Base-by-base conservation (phyloP, 2,888 invertebrate genomes). In the Belgica antarctica region DNA sequence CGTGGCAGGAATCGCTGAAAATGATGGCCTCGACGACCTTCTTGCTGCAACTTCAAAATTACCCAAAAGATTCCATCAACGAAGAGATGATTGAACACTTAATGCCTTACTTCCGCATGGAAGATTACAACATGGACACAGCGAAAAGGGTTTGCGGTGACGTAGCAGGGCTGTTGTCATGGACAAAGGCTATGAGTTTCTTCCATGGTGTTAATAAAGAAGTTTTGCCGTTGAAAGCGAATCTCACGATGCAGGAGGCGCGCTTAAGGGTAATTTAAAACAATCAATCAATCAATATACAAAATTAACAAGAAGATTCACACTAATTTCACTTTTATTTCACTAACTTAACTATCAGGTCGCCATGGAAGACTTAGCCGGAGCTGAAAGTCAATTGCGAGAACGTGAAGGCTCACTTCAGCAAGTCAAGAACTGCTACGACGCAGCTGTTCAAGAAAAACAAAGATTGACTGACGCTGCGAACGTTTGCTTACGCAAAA, bases 21-120 rank as follows among this genome's bases (percentile, higher is more conserved):
- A 89, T 97, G 88, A 96, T 97, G 96, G 92, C 96, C 0, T 92
- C 93, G 74, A 90, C 95, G 1, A 95, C 94, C 10, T 97, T 97
- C 78, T 81, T 95, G 47, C 82, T 94, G 2, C 94, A 94, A 77
- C 82, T 97, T 17, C 93, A 96, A 82, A 94, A 94, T 76, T 97
- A 96, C 78, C 95, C 96, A 0, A 94, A 96, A 81, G 96, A 96
- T 76, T 92, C 93, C 7, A 96, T 97, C 72, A 97, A 96, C 78
- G 95, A 94, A 76, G 97, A 97, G 82, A 96, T 96, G 88, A 93
- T 97, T 7, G 97, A 97, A 77, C 83, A 96, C 72, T 80, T 97
- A 70, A 85, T 88, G 73, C 95, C 96, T 0, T 97, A 96, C 79
- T 93, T 95, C 75, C 88, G 89, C 77, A 94, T 94, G 94, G 96